Conservation (phyloP, 2,113 vertebrate species). For the Capreolus pygargus region DNA sequence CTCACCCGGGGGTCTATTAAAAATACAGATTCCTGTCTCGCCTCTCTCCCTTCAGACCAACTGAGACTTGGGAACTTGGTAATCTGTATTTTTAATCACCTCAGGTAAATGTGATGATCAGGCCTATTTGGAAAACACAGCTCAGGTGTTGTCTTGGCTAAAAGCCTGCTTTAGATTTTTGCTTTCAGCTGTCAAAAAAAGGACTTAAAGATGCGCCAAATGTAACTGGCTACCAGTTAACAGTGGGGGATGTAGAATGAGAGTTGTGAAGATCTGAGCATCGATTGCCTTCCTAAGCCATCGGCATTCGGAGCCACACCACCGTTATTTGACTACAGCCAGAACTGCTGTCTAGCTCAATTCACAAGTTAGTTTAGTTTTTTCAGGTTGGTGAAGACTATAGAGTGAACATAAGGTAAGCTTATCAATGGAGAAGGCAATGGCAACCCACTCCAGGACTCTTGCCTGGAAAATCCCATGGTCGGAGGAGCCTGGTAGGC, state of each 20-base stretch:
- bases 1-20: not conserved
- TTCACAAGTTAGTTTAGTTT: not conserved
- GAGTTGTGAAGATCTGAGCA: not conserved
- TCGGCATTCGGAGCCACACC: not conserved
- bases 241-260: not conserved
- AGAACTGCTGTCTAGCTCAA: not conserved
- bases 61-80: not conserved
- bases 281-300: not conserved
- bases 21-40: not conserved
- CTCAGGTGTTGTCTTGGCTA: not conserved
- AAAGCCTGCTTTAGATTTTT: conserved; percentile 4
- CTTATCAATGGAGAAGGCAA: not conserved
- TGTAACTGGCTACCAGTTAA: not conserved
- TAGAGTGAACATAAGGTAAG: not conserved
- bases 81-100: not conserved
- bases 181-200: not conserved
- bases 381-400: not conserved
- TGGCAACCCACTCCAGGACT: too few relatives aligned
- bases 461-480: too few relatives aligned
- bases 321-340: not conserved
- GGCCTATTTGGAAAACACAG: not conserved
- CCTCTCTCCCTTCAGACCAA: too few relatives aligned
- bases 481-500: too few relatives aligned
- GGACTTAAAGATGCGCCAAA: not conserved
- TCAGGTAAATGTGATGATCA: not conserved